These are phyloP conservation scores for Sebastes steindachneri DNA, from an alignment of 2,797 vertebrate genomes.

Conservation along the genomic window DNA sequence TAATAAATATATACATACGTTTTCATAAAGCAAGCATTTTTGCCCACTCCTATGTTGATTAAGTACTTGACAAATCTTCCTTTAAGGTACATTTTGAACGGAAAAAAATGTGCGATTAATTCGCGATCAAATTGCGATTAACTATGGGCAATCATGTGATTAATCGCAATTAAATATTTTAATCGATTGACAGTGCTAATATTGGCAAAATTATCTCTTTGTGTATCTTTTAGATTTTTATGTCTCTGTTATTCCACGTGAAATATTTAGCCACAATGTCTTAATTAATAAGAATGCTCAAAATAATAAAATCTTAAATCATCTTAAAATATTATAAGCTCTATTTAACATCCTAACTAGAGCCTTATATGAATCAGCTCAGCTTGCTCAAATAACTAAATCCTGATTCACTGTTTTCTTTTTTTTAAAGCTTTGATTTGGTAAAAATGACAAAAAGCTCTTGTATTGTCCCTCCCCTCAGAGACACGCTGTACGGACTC, in stretches of 20 bases:
- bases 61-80: no score
- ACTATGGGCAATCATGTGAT: no score
- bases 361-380: background rate
- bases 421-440: slow-evolving; percentile 11
- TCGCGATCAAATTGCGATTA: accelerated
- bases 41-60: no score
- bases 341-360: background rate
- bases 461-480: slow-evolving; percentile 21
- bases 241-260: background rate
- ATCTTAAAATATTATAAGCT: background rate
- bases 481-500: slow-evolving; percentile 24
- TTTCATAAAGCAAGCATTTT: no score
- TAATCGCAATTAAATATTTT: no score
- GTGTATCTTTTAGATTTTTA: background rate
- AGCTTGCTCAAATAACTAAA: background rate
- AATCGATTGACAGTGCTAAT: background rate
- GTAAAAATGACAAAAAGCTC: slow-evolving; percentile 19
- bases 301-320: background rate
- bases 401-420: background rate
- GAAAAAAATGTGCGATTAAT: no score
- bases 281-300: background rate
- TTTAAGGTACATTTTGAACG: no score
- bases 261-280: background rate
- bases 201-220: background rate
- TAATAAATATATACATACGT: no score